Percentiles rank a stretch among this genome's conserved stretches.
Conservation (phyloP, 2,888 invertebrate species). For the Periphyllus acericola region DNA sequence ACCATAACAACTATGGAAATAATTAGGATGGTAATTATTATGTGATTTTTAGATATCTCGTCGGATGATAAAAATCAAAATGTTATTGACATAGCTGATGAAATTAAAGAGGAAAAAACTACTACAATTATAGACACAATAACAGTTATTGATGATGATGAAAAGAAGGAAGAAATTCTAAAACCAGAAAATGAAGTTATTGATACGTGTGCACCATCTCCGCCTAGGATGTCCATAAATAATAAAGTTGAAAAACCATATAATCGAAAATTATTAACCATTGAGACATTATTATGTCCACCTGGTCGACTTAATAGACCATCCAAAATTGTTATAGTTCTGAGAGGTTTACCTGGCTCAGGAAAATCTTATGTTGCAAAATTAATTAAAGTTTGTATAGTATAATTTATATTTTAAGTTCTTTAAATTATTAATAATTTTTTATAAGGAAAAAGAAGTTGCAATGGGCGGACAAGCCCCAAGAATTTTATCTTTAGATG, state of each 20-base stretch:
- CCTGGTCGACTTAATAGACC: constrained; percentile 87
- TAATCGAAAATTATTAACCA: constrained; percentile 68
- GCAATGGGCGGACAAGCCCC: constrained; percentile 90
- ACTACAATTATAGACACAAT: neutral
- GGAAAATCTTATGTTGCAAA: constrained; percentile 93
- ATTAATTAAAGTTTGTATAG: constrained; percentile 77
- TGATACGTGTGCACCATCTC: constrained; percentile 18
- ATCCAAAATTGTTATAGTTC: constrained; percentile 82
- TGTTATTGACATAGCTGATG: neutral
- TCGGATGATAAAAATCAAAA: constrained; percentile 12
- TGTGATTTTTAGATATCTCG: neutral
- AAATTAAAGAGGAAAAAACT: constrained; percentile 15
- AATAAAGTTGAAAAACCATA: constrained; percentile 31
- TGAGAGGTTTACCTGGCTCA: constrained; percentile 93
- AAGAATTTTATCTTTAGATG: constrained; percentile 91
- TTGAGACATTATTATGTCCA: constrained; percentile 84
- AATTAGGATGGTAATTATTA: neutral
- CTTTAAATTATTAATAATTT: constrained; percentile 3
- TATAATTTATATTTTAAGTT: neutral
- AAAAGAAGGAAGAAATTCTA: neutral
- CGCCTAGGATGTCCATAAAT: constrained; percentile 8
- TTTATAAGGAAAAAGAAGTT: constrained; percentile 75
- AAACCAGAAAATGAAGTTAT: neutral
- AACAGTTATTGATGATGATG: neutral
- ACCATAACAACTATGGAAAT: no score